Evolutionary conservation across 2,888 invertebrate genomes (phyloP), one percentile per base, ranked within the genome.

Genomic region (Thecophora atra): DNA sequence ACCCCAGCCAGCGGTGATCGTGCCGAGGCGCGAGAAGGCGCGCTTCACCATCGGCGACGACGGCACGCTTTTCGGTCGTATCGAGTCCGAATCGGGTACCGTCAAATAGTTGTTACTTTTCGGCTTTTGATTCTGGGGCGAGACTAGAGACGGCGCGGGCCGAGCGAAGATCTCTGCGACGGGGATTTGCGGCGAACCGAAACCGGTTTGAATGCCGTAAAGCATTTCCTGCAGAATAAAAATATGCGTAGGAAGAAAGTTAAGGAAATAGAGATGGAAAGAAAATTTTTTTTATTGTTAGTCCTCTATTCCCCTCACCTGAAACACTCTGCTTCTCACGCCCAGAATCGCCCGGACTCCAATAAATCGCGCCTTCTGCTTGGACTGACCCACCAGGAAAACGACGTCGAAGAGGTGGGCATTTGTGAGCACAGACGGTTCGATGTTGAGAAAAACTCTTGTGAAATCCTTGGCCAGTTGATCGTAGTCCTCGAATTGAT

Each of bases 401-500:
- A 94, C 93, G 6, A 97, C 95, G 84, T 97, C 97, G 86, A 96
- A 97, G 26, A 97, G 88, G 82, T 92, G 93, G 37, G 94, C 92
- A 83, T 96, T 95, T 74, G 91, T 88, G 42, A 93, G 89, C 74
- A 91, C 89, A 79, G 95, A 95, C 74, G 93, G 91, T 80, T 95
- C 93, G 79, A 90, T 91, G 86, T 96, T 96, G 72, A 96, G 89
- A 88, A 97, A 97, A 79, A 94, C 94, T 79, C 92, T 89, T 11
- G 95, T 94, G 85, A 97, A 97, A 87, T 97, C 97, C 87, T 95
- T 96, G 47, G 96, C 96, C 72, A 97, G 88, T 84, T 96, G 95
- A 85, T 97, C 97, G 87, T 96, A 96, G 87, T 96, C 95, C 87
- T 97, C 97, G 84, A 97, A 97, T 83, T 95, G 94, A 88, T 97